Evolutionary conservation across 2,888 invertebrate genomes (phyloP).

Genomic region (Apotomis betuletana): DNA sequence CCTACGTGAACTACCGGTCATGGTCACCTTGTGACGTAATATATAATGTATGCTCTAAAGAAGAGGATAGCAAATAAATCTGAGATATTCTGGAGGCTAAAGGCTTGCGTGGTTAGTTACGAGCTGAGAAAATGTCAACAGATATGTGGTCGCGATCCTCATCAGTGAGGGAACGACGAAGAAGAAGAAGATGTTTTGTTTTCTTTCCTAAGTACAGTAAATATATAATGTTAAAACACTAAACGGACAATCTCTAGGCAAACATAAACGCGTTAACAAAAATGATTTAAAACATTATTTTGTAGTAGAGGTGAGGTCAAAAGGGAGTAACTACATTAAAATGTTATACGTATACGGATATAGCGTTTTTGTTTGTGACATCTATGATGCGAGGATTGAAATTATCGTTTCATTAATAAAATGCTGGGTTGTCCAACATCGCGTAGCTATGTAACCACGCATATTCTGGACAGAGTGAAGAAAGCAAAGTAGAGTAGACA

Average conservation of each 20-base stretch:
- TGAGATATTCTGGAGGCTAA: conserved; percentile 12
- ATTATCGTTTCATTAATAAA: neutral
- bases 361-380: neutral
- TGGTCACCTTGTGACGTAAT: conserved; percentile 24
- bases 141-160: no score
- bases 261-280: no score
- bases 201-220: no score
- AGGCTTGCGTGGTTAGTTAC: no score
- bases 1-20: conserved; percentile 34
- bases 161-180: no score
- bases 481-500: neutral
- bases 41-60: conserved; percentile 17
- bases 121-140: no score
- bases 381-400: neutral
- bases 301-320: no score
- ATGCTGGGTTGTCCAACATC: neutral
- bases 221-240: no score
- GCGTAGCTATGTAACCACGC: neutral
- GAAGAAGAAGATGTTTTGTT: no score
- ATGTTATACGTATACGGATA: neutral
- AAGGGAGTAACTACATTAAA: neutral
- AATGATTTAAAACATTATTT: no score
- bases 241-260: no score
- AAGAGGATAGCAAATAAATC: conserved; percentile 12
- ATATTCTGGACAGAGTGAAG: neutral